Evolutionary conservation across 2,113 vertebrate genomes (phyloP).

Genomic region (Trematomus loennbergii): DNA sequence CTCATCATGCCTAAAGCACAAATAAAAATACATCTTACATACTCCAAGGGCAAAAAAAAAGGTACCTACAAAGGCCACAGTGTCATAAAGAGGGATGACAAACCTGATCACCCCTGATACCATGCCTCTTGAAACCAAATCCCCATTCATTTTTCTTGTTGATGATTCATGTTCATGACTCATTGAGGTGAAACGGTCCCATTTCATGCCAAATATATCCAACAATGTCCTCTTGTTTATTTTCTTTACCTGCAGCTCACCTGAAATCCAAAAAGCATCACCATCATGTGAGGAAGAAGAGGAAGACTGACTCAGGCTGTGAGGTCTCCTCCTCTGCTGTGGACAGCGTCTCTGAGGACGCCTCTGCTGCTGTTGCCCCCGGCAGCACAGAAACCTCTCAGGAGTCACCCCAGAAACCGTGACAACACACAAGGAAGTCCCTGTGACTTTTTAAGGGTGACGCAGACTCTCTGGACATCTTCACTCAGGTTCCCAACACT

Average conservation of each 20-base stretch:
- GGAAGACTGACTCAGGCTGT: constrained; percentile 71
- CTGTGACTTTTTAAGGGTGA: constrained; percentile 25
- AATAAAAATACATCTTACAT: no score
- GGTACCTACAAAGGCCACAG: no score
- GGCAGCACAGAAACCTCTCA: constrained; percentile 32
- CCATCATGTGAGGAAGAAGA: constrained; percentile 89
- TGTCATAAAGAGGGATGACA: not conserved
- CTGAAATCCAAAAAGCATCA: constrained; percentile 92
- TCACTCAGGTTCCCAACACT: constrained; percentile 10
- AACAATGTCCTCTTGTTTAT: not conserved
- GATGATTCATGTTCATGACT: not conserved
- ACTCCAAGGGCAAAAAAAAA: not conserved
- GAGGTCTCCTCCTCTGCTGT: not conserved
- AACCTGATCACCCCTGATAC: not conserved
- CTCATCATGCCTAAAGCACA: no score
- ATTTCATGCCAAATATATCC: not conserved
- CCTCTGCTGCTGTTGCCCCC: constrained; percentile 10
- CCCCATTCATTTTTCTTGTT: not conserved
- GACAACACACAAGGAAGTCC: constrained; percentile 35
- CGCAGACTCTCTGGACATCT: not conserved
- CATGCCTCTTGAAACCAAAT: not conserved
- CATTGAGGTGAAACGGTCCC: not conserved
- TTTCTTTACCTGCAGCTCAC: constrained; percentile 86
- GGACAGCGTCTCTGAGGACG: constrained; percentile 34
- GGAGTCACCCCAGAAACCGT: constrained; percentile 35